Percentiles rank a stretch among this genome's conserved stretches.
These are phyloP conservation scores for Henricia sp. DNA, from an alignment of 53 echinoderm and acorn worm genomes.

Conservation along the genomic window DNA sequence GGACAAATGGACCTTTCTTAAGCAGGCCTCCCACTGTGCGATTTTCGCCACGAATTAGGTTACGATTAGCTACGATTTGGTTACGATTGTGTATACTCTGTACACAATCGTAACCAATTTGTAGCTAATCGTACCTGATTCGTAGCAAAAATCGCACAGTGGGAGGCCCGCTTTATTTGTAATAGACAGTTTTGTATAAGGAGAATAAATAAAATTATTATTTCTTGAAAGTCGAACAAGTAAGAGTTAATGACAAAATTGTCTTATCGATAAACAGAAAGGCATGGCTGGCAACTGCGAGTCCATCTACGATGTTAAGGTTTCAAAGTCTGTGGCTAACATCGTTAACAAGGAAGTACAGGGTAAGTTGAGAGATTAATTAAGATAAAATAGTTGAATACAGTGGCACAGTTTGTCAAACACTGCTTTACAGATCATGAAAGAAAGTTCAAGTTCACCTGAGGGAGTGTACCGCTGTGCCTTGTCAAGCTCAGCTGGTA, in stretches of 20 bases:
- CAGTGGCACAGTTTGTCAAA: neutral
- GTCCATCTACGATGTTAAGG: constrained; percentile 70
- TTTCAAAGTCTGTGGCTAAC: constrained; percentile 1
- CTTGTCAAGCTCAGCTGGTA: too few relatives aligned
- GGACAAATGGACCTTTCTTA: neutral
- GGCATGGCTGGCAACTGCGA: constrained; percentile 81
- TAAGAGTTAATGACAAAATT: neutral
- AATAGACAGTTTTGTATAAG: too few relatives aligned
- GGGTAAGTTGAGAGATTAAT: constrained; percentile 24
- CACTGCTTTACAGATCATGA: neutral
- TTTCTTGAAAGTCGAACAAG: neutral
- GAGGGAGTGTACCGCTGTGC: too few relatives aligned
- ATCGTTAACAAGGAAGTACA: constrained; percentile 27
- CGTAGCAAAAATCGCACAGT: too few relatives aligned
- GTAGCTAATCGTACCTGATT: too few relatives aligned
- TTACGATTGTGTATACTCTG: neutral
- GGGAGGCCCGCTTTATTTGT: neutral
- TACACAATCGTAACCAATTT: too few relatives aligned
- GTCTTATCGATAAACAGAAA: constrained; percentile 30
- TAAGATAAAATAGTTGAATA: neutral
- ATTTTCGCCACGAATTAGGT: too few relatives aligned
- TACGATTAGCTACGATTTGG: neutral
- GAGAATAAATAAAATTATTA: too few relatives aligned
- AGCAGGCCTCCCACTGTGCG: too few relatives aligned
- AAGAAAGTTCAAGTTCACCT: neutral